These are phyloP conservation scores for Eleginops maclovinus DNA, from an alignment of 2,113 vertebrate species.

Conservation along the genomic window DNA sequence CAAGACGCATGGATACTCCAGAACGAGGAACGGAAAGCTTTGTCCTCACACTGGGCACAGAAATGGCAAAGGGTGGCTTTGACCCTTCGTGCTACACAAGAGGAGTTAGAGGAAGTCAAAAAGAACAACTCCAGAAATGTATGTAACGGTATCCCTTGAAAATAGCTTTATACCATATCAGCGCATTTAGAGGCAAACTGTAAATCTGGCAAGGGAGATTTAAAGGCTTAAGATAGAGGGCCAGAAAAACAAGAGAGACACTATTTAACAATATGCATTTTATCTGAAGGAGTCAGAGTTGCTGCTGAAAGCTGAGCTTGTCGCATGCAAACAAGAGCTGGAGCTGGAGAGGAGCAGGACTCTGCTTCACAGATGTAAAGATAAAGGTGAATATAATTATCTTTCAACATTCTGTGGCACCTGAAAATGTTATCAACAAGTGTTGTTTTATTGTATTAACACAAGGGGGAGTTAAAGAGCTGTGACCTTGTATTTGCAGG, in stretches of 20 bases:
- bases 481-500: conserved; percentile 48
- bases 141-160: conserved; percentile 25
- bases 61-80: conserved; percentile 78
- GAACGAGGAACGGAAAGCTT: conserved; percentile 69
- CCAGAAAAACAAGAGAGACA: conserved; percentile 64
- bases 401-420: background rate
- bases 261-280: background rate
- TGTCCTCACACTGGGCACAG: conserved; percentile 78
- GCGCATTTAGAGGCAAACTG: background rate
- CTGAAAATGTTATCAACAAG: background rate
- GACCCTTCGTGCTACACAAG: conserved; percentile 73
- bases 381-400: conserved; percentile 1
- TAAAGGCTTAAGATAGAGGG: conserved; percentile 53
- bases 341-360: conserved; percentile 72
- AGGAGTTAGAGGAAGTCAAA: conserved; percentile 70
- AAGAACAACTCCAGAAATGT: conserved; percentile 40
- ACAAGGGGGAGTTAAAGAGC: conserved; percentile 50
- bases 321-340: conserved; percentile 75
- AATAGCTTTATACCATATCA: background rate
- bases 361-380: conserved; percentile 52
- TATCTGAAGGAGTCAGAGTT: conserved; percentile 58
- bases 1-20: conserved; percentile 51
- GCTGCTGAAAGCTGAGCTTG: conserved; percentile 64
- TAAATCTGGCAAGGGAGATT: conserved; percentile 20
- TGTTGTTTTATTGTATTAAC: conserved; percentile 26